These are phyloP conservation scores for Rhingia rostrata DNA, from an alignment of 2,888 invertebrate genomes.

Conservation along the genomic window DNA sequence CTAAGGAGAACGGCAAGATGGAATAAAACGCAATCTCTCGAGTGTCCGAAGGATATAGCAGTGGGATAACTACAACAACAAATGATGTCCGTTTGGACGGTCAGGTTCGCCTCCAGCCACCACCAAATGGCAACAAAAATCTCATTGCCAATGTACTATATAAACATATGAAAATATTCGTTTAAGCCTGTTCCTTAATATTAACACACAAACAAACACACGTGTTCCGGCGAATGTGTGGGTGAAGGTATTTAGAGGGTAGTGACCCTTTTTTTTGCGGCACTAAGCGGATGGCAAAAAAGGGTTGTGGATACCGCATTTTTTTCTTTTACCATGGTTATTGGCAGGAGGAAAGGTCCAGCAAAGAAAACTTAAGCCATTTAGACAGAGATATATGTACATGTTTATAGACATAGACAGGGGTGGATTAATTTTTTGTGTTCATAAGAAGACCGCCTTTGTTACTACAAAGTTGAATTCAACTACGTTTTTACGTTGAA, in stretches of 20 bases:
- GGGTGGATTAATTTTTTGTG: constrained; percentile 26
- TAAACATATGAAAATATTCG: constrained; percentile 72
- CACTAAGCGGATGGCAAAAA: constrained; percentile 69
- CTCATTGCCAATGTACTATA: constrained; percentile 67
- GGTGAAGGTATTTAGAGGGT: constrained; percentile 69
- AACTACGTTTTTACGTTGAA: too few relatives aligned
- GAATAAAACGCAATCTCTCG: constrained; percentile 73
- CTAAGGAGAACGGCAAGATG: constrained; percentile 70
- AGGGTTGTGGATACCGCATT: constrained; percentile 68
- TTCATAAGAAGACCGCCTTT: too few relatives aligned
- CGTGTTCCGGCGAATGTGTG: constrained; percentile 7
- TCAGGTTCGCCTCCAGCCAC: constrained; percentile 3
- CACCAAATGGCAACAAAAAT: constrained; percentile 50
- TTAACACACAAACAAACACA: constrained; percentile 30
- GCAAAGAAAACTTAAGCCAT: constrained; percentile 69
- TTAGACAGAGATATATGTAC: constrained; percentile 62
- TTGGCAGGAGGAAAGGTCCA: constrained; percentile 57
- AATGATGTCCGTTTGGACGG: constrained; percentile 64
- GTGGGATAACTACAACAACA: constrained; percentile 44
- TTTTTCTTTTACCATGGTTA: constrained; percentile 45
- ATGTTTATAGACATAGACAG: constrained; percentile 38
- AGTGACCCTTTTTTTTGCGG: constrained; percentile 72
- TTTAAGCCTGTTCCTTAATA: constrained; percentile 66
- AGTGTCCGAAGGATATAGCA: constrained; percentile 65
- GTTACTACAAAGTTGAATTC: too few relatives aligned